These are phyloP conservation scores for Belgica antarctica DNA, from an alignment of 2,888 invertebrate genomes.

Conservation along the genomic window DNA sequence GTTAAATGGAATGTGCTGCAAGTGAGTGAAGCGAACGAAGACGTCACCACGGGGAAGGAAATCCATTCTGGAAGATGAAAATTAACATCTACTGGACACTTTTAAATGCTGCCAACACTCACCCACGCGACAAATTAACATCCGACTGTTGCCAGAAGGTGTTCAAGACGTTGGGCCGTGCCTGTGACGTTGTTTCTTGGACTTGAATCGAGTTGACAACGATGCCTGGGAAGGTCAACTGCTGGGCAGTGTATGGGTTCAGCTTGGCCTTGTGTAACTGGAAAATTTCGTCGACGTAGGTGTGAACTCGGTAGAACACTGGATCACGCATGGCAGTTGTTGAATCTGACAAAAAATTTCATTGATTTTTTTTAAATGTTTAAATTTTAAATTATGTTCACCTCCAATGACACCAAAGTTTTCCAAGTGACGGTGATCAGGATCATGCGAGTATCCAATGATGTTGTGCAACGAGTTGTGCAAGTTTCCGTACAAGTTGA, in stretches of 20 bases:
- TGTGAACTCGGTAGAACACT: conserved; percentile 81
- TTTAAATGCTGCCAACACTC: not conserved
- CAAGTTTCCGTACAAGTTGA: conserved; percentile 70
- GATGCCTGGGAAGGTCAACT: conserved; percentile 57
- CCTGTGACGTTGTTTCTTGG: conserved; percentile 53
- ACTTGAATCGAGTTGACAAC: conserved; percentile 61
- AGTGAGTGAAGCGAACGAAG: conserved; percentile 62
- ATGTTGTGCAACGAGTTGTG: conserved; percentile 79
- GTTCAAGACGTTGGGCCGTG: conserved; percentile 60
- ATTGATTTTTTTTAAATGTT: not conserved
- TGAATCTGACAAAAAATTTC: conserved; percentile 50
- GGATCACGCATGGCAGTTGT: conserved; percentile 86
- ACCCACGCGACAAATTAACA: conserved; percentile 45
- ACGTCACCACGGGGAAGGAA: conserved; percentile 47
- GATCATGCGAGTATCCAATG: conserved; percentile 75
- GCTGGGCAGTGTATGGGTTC: conserved; percentile 61
- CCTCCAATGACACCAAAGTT: conserved; percentile 80
- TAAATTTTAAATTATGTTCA: conserved; percentile 47
- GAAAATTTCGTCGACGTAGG: conserved; percentile 75
- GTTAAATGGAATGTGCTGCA: conserved; percentile 70
- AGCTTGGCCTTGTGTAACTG: conserved; percentile 69
- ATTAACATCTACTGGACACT: conserved; percentile 48
- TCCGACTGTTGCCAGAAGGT: conserved; percentile 81
- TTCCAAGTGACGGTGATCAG: conserved; percentile 70
- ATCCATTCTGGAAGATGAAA: conserved; percentile 52